Conservation (phyloP, 2,113 vertebrate species). For the Porphyrio hochstetteri region DNA sequence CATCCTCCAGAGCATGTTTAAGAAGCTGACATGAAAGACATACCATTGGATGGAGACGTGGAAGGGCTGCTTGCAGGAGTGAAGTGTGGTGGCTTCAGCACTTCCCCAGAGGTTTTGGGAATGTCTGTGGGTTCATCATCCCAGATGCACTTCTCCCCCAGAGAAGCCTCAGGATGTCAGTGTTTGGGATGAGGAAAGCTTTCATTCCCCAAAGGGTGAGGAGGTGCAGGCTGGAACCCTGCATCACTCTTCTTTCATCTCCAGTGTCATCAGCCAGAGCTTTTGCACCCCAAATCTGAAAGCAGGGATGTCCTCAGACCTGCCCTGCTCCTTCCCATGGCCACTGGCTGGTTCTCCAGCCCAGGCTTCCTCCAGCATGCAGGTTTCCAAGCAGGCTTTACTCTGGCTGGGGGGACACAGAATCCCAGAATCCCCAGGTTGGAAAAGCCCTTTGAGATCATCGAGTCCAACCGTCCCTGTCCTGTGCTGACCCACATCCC, state of each 20-base stretch:
- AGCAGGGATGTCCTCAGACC: neutral
- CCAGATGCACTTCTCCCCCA: neutral
- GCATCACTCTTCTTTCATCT: too few species aligned
- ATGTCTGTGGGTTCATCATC: neutral
- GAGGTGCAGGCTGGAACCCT: neutral
- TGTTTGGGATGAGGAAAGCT: neutral
- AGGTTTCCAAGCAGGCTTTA: rapidly evolving
- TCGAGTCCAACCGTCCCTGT: too few species aligned
- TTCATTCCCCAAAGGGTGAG: rapidly evolving
- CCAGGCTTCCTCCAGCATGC: neutral
- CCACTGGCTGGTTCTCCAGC: rapidly evolving
- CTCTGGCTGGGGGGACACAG: rapidly evolving
- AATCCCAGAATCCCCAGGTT: too few species aligned
- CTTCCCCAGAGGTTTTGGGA: neutral
- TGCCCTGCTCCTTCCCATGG: neutral
- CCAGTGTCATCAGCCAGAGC: rapidly evolving
- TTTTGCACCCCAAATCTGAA: neutral
- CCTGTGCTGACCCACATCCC: too few species aligned
- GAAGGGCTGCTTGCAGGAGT: neutral
- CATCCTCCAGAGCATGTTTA: neutral
- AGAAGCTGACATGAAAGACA: neutral
- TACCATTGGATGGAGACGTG: neutral
- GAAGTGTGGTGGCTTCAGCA: neutral
- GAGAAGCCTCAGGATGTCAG: neutral
- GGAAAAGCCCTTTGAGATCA: too few species aligned